These are phyloP conservation scores for Theonella swinhoei DNA, from an alignment of 37 sponge, comb jelly and placozoan species.

Conservation along the genomic window DNA sequence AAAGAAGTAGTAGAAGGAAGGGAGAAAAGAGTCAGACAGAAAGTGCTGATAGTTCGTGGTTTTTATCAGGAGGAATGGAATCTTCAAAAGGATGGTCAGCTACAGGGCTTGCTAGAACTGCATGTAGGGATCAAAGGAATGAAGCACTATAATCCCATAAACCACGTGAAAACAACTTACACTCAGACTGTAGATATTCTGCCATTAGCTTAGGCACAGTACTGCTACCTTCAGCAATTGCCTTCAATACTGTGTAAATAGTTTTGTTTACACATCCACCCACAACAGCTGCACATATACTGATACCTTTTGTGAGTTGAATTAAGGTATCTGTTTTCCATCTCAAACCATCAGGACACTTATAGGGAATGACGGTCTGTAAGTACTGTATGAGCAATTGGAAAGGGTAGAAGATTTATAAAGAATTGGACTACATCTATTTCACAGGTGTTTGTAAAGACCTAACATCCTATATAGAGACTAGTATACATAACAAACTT, in stretches of 20 bases:
- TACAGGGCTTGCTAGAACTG: background rate
- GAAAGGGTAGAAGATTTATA: background rate
- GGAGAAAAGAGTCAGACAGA: background rate
- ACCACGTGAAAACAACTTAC: conserved; percentile 13
- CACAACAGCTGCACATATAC: too few species aligned
- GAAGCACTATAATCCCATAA: too few species aligned
- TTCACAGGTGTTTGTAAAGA: too few species aligned
- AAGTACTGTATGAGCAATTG: conserved; percentile 25
- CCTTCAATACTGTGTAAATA: conserved; percentile 5
- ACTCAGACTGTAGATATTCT: conserved; percentile 29
- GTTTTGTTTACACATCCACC: background rate
- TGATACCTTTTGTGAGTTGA: conserved; percentile 44
- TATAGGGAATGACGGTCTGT: conserved; percentile 52
- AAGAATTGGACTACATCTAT: background rate
- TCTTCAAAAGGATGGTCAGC: background rate
- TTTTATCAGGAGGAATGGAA: background rate
- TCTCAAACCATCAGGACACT: background rate
- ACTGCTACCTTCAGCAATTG: conserved; percentile 33
- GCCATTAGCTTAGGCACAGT: conserved; percentile 26
- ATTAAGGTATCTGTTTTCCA: conserved; percentile 23
- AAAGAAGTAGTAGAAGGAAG: too few species aligned
- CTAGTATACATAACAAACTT: background rate
- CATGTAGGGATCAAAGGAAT: background rate
- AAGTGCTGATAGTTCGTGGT: background rate
- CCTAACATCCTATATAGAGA: background rate